Conservation (phyloP, 1,140 invertebrate genomes). For the Heliothis virescens region DNA sequence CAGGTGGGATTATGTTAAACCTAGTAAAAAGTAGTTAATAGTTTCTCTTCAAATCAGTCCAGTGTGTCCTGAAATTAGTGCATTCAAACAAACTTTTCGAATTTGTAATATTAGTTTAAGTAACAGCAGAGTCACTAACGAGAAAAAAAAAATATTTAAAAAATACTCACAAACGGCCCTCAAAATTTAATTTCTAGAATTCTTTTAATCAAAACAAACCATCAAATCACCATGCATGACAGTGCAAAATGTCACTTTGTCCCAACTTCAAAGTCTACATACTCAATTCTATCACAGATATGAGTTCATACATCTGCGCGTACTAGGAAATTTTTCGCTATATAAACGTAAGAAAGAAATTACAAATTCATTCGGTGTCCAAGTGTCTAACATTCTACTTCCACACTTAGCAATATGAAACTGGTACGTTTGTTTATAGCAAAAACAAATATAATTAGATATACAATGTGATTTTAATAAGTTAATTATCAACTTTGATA, state of each 20-base stretch:
- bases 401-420: conserved; percentile 64
- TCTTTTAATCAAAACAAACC: too few relatives aligned
- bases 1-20: too few relatives aligned
- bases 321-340: conserved; percentile 68
- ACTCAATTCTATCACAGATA: conserved; percentile 56
- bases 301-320: conserved; percentile 65
- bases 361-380: conserved; percentile 61
- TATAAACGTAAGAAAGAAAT: conserved; percentile 69
- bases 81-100: too few relatives aligned
- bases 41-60: too few relatives aligned
- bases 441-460: conserved; percentile 1
- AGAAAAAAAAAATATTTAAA: too few relatives aligned
- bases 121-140: too few relatives aligned
- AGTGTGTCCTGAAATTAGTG: not conserved
- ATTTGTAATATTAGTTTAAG: too few relatives aligned
- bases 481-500: not conserved
- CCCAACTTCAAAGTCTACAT: conserved; percentile 56
- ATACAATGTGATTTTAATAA: not conserved
- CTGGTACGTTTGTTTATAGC: conserved; percentile 64
- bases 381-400: conserved; percentile 51
- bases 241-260: not conserved
- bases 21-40: too few relatives aligned
- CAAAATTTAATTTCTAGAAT: too few relatives aligned
- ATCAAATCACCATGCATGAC: not conserved
- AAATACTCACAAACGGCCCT: too few relatives aligned